Evolutionary conservation across 1,140 invertebrate genomes (phyloP).

Genomic region (Zaprionus gabonicus): DNA sequence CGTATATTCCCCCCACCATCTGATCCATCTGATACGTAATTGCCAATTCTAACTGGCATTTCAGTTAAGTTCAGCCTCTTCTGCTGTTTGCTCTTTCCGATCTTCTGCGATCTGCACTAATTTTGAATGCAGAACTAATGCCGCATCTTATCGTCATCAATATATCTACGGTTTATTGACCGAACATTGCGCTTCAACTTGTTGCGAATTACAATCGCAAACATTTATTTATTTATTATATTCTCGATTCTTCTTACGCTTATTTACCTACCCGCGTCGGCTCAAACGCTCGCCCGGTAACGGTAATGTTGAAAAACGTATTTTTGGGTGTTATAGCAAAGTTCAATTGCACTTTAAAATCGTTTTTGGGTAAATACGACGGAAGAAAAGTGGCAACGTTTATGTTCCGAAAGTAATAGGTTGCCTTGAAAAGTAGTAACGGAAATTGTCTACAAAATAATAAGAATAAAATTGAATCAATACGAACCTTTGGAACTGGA

Average conservation of each 20-base stretch:
- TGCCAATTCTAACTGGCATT: slow-evolving; percentile 46
- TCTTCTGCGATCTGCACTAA: slow-evolving; percentile 24
- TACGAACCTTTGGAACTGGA: slow-evolving; percentile 42
- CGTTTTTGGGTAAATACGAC: slow-evolving; percentile 38
- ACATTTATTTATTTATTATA: slow-evolving; percentile 9
- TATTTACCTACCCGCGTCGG: background rate
- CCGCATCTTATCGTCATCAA: slow-evolving; percentile 14
- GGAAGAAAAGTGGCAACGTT: slow-evolving; percentile 48
- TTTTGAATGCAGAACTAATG: slow-evolving; percentile 33
- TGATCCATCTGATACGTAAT: slow-evolving; percentile 16
- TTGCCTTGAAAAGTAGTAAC: slow-evolving; percentile 36
- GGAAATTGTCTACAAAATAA: background rate
- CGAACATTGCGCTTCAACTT: slow-evolving; percentile 2
- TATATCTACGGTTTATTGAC: slow-evolving; percentile 40
- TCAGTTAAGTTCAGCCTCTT: slow-evolving; percentile 6
- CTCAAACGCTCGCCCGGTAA: slow-evolving; percentile 5
- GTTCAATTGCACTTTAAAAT: slow-evolving; percentile 52
- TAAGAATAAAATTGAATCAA: background rate
- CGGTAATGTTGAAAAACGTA: slow-evolving; percentile 16
- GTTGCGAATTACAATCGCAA: background rate
- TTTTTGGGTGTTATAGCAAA: slow-evolving; percentile 14
- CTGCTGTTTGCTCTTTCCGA: slow-evolving; percentile 12
- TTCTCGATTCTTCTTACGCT: background rate
- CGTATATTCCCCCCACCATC: slow-evolving; percentile 4
- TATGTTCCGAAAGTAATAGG: slow-evolving; percentile 43